phyloP scores from a whole-genome alignment of 2,113 vertebrate genomes.

The Tamias sibiricus region DNA sequence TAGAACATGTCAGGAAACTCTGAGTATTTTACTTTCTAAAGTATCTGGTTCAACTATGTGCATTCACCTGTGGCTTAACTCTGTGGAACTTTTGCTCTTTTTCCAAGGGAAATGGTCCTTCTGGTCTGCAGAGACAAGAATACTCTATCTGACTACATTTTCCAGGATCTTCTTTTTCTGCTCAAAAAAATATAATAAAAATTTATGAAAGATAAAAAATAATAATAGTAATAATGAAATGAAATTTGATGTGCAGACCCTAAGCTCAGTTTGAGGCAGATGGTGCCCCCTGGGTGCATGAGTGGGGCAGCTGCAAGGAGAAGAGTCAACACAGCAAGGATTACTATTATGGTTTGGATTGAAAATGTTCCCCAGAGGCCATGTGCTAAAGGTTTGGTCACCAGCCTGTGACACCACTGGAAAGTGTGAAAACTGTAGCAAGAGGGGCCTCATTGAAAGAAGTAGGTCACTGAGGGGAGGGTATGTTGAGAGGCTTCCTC shows the following conservation, averaged over 20 bases:
- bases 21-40: neutral
- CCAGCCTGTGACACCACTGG: neutral
- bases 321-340: accelerated
- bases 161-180: neutral
- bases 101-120: neutral
- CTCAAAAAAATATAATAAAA: neutral
- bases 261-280: neutral
- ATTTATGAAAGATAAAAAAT: neutral
- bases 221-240: neutral
- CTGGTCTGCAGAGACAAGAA: neutral
- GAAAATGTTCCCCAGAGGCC: neutral
- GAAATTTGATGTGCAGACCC: neutral
- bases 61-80: neutral
- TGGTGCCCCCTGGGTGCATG: accelerated
- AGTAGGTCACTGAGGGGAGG: neutral
- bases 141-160: neutral
- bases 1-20: neutral
- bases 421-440: neutral
- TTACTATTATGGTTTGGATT: neutral
- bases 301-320: too few relatives aligned
- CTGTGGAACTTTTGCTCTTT: neutral
- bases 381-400: neutral
- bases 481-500: neutral
- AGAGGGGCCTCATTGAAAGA: neutral
- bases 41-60: neutral